Percentiles rank a stretch among this genome's conserved stretches.
phyloP scores from a whole-genome alignment of 2,797 vertebrate species.

The Pitangus sulphuratus region DNA sequence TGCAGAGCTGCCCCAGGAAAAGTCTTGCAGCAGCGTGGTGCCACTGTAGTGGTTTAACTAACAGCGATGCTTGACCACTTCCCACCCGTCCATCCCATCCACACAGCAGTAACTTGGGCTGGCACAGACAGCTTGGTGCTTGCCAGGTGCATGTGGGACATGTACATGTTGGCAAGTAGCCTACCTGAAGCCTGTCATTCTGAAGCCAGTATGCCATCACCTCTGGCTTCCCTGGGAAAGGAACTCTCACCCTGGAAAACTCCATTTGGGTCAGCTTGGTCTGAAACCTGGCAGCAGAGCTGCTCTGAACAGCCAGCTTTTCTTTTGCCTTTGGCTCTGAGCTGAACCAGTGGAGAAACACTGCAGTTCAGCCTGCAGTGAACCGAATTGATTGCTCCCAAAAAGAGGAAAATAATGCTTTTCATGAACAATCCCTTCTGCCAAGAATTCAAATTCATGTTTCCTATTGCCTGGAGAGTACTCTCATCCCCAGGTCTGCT shows the following conservation, averaged over 20 bases:
- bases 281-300: neutral
- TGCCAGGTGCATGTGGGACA: rapidly evolving
- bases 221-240: neutral
- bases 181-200: neutral
- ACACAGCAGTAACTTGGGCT: neutral
- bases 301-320: neutral
- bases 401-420: neutral
- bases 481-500: neutral
- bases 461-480: neutral
- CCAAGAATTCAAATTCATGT: neutral
- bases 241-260: neutral
- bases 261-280: neutral
- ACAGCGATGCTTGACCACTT: neutral
- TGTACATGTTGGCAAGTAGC: neutral
- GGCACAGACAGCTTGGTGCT: neutral
- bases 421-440: neutral
- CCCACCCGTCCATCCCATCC: neutral
- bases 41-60: neutral
- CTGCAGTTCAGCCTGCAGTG: neutral
- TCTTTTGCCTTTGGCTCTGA: neutral
- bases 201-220: neutral
- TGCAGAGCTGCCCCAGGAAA: neutral
- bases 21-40: rapidly evolving
- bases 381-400: neutral
- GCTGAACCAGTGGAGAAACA: neutral